These are phyloP conservation scores for Cremastinae sp. DNA, from an alignment of 2,888 invertebrate genomes.

Conservation along the genomic window DNA sequence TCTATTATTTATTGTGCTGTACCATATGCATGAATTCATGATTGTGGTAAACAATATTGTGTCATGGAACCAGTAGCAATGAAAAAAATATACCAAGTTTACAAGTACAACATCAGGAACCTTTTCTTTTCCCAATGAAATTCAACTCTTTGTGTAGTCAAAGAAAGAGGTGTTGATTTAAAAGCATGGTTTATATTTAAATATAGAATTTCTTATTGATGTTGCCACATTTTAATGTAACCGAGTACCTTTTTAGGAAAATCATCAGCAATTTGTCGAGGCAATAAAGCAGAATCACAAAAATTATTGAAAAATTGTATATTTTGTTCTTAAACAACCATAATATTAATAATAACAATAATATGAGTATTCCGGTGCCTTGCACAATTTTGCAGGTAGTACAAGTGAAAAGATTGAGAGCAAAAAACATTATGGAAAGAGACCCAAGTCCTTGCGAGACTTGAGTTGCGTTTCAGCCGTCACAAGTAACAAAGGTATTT, in stretches of 20 bases:
- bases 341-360: background rate
- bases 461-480: conserved; percentile 83
- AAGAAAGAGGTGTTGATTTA: too few relatives aligned
- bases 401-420: conserved; percentile 80
- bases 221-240: too few relatives aligned
- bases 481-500: conserved; percentile 81
- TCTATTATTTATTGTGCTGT: too few relatives aligned
- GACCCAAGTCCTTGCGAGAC: conserved; percentile 84
- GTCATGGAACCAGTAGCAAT: conserved; percentile 5
- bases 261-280: too few relatives aligned
- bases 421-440: conserved; percentile 82
- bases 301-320: background rate
- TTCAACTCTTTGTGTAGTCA: too few relatives aligned
- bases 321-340: background rate
- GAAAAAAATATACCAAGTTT: background rate
- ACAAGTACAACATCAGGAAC: background rate
- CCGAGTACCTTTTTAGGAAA: too few relatives aligned
- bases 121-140: too few relatives aligned
- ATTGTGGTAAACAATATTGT: conserved; percentile 14
- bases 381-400: conserved; percentile 79
- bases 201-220: too few relatives aligned
- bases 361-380: conserved; percentile 61
- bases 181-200: too few relatives aligned
- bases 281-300: background rate
- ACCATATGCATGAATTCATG: conserved; percentile 21